Base-by-base conservation (phyloP, 1,140 invertebrate genomes). In the Euwallacea similis region DNA sequence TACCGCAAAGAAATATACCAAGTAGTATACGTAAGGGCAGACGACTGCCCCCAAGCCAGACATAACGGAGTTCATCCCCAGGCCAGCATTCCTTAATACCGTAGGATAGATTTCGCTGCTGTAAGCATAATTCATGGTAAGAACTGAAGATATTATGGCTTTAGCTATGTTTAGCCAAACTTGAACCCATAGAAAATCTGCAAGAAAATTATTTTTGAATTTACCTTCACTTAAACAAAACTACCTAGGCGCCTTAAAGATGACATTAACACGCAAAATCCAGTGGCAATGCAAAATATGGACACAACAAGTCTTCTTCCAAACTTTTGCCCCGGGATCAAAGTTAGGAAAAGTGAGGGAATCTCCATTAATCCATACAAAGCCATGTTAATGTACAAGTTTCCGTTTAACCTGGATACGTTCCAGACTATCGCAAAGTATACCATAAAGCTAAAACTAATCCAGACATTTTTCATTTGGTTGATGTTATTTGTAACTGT, bases 91-190 rank as follows among this genome's bases (percentile, higher is more conserved):
- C 16, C 54, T 56, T 15, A 56, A 56, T 15, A 56, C 54, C 3
- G 54, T 56, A 8, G 54, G 54, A 15, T 56, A 56, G 16, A 56
- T 56, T 56, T 56, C 54, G 16, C n/a, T 56, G 54, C 54, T 56
- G n/a, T 15, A 56, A 56, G 16, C 54, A 16, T 56, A 56, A 9
- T n/a, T 9, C 9, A 56, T 9, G 16, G 10, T 16, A 56, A 56
- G 10, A 9, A 15, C 16, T 8, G 54, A 13, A 4, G 11, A 10
- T 15, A 56, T n/a, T 9, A 10, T 13, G 8, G 16, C 54, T 8
- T 56, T 56, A 15, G 54, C 11, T 9, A 21, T 21, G 8, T 13
- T 13, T 4, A 15, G 10, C 54, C 54, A 56, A 8, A 56, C 11
- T 13, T 13, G n/a, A n/a, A 56, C 54, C 11, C 11, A 56, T 15